These are phyloP conservation scores for Protaetia brevitarsis DNA, from an alignment of 1,140 invertebrate species.

Conservation along the genomic window DNA sequence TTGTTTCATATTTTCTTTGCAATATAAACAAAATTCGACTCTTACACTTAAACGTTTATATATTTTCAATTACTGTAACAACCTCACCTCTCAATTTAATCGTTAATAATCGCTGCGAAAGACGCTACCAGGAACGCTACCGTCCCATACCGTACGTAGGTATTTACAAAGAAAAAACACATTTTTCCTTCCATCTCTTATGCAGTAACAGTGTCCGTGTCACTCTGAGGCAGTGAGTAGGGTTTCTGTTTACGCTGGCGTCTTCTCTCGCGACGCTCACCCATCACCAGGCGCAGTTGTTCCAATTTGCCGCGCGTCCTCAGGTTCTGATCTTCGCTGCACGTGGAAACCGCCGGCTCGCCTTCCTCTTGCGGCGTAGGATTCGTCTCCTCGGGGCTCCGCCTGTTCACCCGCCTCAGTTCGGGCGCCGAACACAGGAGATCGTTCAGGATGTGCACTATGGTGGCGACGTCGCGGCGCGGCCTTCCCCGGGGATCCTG, in stretches of 20 bases:
- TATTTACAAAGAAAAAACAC: constrained; percentile 17
- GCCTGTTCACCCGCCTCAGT: constrained; percentile 37
- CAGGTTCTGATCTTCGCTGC: constrained; percentile 51
- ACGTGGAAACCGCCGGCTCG: constrained; percentile 34
- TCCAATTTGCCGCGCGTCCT: constrained; percentile 76
- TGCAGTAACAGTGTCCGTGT: constrained; percentile 44
- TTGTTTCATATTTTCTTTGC: no score
- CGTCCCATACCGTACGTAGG: no score
- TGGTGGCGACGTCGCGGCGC: constrained; percentile 88
- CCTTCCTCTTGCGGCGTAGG: constrained; percentile 31
- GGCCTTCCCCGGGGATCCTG: constrained; percentile 85
- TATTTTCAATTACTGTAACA: no score
- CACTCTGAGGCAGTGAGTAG: constrained; percentile 56
- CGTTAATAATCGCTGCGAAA: no score
- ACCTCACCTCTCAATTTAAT: no score
- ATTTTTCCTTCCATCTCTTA: constrained; percentile 27
- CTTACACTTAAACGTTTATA: no score
- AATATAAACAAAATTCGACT: no score
- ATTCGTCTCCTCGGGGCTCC: constrained; percentile 5
- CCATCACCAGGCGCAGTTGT: constrained; percentile 81
- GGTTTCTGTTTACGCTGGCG: constrained; percentile 76
- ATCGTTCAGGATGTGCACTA: constrained; percentile 94
- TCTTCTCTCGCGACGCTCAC: constrained; percentile 76
- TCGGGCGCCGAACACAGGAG: constrained; percentile 80
- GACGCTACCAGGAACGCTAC: no score